Evolutionary conservation across 2,888 invertebrate species (phyloP).

Genomic region (Eubasilissa splendida): DNA sequence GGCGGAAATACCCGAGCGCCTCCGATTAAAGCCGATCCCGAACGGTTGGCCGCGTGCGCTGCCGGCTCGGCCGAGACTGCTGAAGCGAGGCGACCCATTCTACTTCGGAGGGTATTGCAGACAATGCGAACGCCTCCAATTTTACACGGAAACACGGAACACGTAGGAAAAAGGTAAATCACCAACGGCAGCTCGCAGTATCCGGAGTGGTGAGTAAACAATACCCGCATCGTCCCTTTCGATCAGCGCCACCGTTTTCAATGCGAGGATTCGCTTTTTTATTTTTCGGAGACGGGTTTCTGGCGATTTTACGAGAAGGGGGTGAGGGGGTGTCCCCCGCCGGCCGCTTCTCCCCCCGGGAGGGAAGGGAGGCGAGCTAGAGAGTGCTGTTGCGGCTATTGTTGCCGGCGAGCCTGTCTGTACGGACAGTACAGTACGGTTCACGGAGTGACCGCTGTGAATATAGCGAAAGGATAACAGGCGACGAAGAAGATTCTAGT

Average conservation of each 20-base stretch:
- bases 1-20: slow-evolving; percentile 18
- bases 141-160: slow-evolving; percentile 5
- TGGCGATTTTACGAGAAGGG: not conserved
- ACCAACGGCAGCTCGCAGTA: not conserved
- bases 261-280: not conserved
- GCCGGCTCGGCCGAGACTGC: slow-evolving; percentile 31
- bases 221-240: no score
- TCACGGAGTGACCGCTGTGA: not conserved
- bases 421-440: slow-evolving; percentile 24
- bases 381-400: not conserved
- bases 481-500: no score
- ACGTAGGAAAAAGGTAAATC: not conserved
- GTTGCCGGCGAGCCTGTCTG: not conserved
- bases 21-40: slow-evolving; percentile 30
- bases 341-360: not conserved
- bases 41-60: slow-evolving; percentile 20
- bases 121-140: slow-evolving; percentile 19
- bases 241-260: no score
- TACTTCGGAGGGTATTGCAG: slow-evolving; percentile 7
- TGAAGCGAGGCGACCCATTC: slow-evolving; percentile 33
- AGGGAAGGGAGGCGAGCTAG: slow-evolving; percentile 11
- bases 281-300: slow-evolving; percentile 34
- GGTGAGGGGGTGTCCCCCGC: not conserved
- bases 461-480: no score
- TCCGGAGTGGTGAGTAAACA: no score